Evolutionary conservation across 2,888 invertebrate species (phyloP).

Genomic region (Drepana falcataria): DNA sequence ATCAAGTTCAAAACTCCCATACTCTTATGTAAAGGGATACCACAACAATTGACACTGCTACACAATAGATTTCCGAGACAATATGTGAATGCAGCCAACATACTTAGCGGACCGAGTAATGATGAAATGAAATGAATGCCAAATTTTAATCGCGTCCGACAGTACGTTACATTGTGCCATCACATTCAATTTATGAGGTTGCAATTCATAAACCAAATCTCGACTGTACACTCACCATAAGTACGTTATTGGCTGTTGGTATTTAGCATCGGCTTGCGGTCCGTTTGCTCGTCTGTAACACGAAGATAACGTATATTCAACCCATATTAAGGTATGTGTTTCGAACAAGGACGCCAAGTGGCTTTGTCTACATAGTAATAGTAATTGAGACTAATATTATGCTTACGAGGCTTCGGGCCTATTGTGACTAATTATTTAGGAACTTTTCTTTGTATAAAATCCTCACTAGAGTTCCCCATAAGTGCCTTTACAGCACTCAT

Average conservation of each 20-base stretch:
- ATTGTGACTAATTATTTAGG: too few species aligned
- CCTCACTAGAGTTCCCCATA: too few species aligned
- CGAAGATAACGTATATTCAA: constrained; percentile 50
- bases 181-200: constrained; percentile 57
- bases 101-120: constrained; percentile 36
- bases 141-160: constrained; percentile 50
- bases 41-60: neutral
- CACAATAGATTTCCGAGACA: neutral
- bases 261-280: constrained; percentile 60
- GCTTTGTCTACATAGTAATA: constrained; percentile 31
- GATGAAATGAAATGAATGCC: constrained; percentile 33
- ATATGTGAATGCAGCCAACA: neutral
- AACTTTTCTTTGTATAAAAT: too few species aligned
- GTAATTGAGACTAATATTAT: constrained; percentile 9
- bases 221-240: constrained; percentile 54
- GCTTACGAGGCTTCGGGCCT: too few species aligned
- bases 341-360: constrained; percentile 25
- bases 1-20: too few species aligned
- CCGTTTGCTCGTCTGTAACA: constrained; percentile 47
- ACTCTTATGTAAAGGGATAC: too few species aligned
- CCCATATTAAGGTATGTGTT: constrained; percentile 38
- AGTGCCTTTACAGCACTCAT: too few species aligned
- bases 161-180: constrained; percentile 37
- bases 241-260: constrained; percentile 52
- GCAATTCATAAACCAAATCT: constrained; percentile 63